phyloP scores from a whole-genome alignment of 2,888 invertebrate species.

The Galerucella nymphaeae region DNA sequence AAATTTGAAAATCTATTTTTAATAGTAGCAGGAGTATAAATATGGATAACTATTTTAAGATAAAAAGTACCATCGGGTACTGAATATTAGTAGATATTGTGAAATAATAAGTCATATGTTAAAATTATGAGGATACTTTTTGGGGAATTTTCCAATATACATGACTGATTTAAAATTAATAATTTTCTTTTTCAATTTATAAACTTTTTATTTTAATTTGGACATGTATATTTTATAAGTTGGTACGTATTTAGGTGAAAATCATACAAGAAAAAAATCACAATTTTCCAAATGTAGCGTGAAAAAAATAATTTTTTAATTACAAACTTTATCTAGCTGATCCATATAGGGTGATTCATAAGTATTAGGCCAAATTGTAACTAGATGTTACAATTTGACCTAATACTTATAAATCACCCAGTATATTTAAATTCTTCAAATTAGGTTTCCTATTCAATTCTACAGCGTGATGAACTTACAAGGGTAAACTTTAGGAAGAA shows the following conservation, averaged over 20 bases:
- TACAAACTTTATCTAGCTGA: no score
- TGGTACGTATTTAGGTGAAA: constrained; percentile 4
- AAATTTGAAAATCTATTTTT: no score
- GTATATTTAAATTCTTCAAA: not conserved
- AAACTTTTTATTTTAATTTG: not conserved
- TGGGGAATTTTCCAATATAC: constrained; percentile 15
- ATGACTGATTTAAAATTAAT: constrained; percentile 5
- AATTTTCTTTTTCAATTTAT: constrained; percentile 6
- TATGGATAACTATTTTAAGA: no score
- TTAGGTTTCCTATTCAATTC: not conserved
- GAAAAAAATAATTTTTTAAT: no score
- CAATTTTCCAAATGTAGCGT: constrained; percentile 16
- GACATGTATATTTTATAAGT: constrained; percentile 26
- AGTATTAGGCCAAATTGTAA: constrained; percentile 6
- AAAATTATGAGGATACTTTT: constrained; percentile 18
- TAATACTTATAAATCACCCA: no score
- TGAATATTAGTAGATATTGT: not conserved
- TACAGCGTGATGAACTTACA: not conserved
- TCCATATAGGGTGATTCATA: not conserved
- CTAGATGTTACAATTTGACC: not conserved
- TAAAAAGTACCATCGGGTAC: constrained; percentile 2
- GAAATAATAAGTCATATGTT: constrained; percentile 5
- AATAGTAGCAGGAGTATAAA: no score
- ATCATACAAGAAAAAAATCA: constrained; percentile 24
- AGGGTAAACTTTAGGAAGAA: not conserved